Base-by-base conservation (phyloP, 2,113 vertebrate species). In the Dasyprocta punctata region DNA sequence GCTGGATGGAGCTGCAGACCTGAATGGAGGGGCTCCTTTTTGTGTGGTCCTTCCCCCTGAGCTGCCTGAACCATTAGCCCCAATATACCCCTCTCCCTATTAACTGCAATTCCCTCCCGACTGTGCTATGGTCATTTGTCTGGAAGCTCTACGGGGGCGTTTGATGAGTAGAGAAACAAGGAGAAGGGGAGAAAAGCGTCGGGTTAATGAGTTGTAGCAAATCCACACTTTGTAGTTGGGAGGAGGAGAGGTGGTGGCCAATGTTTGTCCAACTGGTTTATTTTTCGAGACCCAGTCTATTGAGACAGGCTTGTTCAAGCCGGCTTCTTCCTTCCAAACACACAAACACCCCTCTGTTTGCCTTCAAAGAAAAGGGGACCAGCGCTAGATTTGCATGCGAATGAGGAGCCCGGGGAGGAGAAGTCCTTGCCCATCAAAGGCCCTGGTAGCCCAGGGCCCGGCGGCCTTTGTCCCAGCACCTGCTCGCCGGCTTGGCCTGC, bases 1-100 rank as follows among this genome's bases (percentile, higher is more conserved):
- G 97, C 97, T 98, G 98, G 98, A 98, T 98, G 98, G 97, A 98
- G 97, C 97, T 97, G 98, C 98, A 98, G 98, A 98, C 97, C 97
- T 98, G 98, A 98, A 98, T 97, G 96, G 96, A 98, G 97, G 97
- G 94, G 98, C 94, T 97, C 97, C 98, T 98, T 99, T 99, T 99
- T 99, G 99, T 99, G 99, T 99, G 98, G 99, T 99, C 99, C 97
- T 98, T 98, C 97, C 97, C 97, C 90, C 44, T 93, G 98, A 98
- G 95, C 98, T 96, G 98, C 98, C 98, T 98, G 97, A 98, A 98
- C 98, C 98, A 98, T 98, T 98, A 98, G 98, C 97, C 98, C 98
- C 97, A 93, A 94, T 60, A 95, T 88, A 98, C 83, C 96, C 98
- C 91, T 86, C 95, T 97, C 96, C 86, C 97, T 90, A 96, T 98